A percentile compares a stretch with the other conserved stretches of the same genome.
These are phyloP conservation scores for Loripinus fragilis DNA, from an alignment of 2,888 invertebrate genomes.

Conservation along the genomic window DNA sequence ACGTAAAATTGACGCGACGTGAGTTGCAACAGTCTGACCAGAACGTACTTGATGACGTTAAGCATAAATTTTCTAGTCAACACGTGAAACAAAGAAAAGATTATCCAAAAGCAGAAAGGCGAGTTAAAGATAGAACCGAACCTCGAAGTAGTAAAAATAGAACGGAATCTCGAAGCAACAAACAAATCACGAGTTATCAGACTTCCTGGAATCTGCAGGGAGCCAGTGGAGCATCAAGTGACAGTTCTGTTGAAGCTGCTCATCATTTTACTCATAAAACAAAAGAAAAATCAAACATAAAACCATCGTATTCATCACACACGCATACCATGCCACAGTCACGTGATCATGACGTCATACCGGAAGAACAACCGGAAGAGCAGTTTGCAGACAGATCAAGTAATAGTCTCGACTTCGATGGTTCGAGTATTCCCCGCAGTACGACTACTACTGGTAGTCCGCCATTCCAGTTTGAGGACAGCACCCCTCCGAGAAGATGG, in stretches of 20 bases:
- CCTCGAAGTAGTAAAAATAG: neutral
- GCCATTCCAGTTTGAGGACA: conserved; percentile 14
- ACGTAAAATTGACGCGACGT: conserved; percentile 50
- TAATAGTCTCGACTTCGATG: conserved; percentile 56
- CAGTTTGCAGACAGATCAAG: conserved; percentile 60
- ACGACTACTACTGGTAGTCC: conserved; percentile 2
- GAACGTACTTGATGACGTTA: conserved; percentile 24
- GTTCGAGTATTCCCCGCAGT: conserved; percentile 54
- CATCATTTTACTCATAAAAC: conserved; percentile 62
- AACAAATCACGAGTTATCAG: conserved; percentile 46
- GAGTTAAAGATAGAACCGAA: neutral
- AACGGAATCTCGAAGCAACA: neutral
- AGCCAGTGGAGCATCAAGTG: conserved; percentile 69
- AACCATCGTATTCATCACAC: neutral
- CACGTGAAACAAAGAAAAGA: neutral
- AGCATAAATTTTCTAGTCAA: conserved; percentile 18
- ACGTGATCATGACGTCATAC: conserved; percentile 67
- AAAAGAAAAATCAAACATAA: conserved; percentile 50
- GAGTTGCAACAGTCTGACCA: conserved; percentile 21
- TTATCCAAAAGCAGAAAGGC: neutral
- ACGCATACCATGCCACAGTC: conserved; percentile 53
- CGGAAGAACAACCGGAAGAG: conserved; percentile 65
- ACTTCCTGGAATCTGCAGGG: conserved; percentile 64
- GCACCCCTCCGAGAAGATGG: conserved; percentile 48
- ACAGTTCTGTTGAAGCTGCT: conserved; percentile 68